Evolutionary conservation across 2,797 vertebrate species (phyloP).

Genomic region (Xenops minutus): DNA sequence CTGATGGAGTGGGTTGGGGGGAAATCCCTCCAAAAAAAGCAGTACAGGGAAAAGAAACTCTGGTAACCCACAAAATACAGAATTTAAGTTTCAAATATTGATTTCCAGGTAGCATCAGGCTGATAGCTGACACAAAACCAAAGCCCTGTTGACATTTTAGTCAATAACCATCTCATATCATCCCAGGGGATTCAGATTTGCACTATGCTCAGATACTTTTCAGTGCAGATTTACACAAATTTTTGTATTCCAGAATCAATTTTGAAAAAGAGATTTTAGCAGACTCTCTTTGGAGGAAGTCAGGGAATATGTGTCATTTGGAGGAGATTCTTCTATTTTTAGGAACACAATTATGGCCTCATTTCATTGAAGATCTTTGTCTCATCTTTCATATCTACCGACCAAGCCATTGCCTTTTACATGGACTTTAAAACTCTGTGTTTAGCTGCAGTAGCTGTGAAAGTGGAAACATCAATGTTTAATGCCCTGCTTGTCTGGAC

Average conservation of each 20-base stretch:
- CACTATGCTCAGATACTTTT: neutral
- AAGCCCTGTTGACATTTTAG: slow-evolving; percentile 56
- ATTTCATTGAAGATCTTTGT: neutral
- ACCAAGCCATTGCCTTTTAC: neutral
- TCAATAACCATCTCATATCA: slow-evolving; percentile 38
- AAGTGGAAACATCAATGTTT: neutral
- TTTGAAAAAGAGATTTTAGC: neutral
- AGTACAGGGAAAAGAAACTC: slow-evolving; percentile 58
- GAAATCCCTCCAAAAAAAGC: neutral
- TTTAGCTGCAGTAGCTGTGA: neutral
- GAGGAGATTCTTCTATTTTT: neutral
- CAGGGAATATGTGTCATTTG: neutral
- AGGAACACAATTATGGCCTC: neutral
- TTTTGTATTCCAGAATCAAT: neutral
- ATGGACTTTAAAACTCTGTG: neutral
- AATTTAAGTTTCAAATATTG: slow-evolving; percentile 67
- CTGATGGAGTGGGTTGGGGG: neutral
- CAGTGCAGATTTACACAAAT: neutral
- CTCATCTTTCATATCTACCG: neutral
- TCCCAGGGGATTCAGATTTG: neutral
- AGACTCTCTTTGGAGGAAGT: neutral
- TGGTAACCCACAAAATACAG: slow-evolving; percentile 45
- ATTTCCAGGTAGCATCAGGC: slow-evolving; percentile 55
- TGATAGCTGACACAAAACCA: slow-evolving; percentile 63
- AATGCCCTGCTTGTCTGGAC: neutral